These are phyloP conservation scores for Rissa tridactyla DNA, from an alignment of 2,113 vertebrate genomes.

Conservation along the genomic window DNA sequence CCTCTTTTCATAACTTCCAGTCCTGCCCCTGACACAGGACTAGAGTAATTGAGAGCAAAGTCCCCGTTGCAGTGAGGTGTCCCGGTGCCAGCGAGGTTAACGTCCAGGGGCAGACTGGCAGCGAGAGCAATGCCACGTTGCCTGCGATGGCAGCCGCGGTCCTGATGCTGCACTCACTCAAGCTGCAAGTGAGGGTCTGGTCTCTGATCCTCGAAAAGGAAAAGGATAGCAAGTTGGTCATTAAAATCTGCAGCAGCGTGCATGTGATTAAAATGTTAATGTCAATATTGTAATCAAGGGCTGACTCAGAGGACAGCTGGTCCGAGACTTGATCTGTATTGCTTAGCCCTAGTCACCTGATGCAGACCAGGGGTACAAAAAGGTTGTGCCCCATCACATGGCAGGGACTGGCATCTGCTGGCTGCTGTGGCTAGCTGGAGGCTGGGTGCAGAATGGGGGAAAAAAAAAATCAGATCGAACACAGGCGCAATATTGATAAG, in stretches of 20 bases:
- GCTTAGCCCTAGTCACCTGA: slow-evolving; percentile 36
- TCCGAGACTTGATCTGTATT: slow-evolving; percentile 43
- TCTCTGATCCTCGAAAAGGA: slow-evolving; percentile 26
- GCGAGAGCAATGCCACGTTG: neutral
- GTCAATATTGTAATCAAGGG: slow-evolving; percentile 63
- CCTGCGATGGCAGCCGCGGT: neutral
- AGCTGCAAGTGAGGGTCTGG: neutral
- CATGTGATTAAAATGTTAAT: slow-evolving; percentile 60
- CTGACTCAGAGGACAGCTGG: slow-evolving; percentile 62
- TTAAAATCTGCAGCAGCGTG: slow-evolving; percentile 18
- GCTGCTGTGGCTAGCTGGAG: neutral
- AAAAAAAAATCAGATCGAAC: neutral
- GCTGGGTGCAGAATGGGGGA: neutral
- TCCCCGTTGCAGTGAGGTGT: neutral
- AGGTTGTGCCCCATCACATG: slow-evolving; percentile 11
- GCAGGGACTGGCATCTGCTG: neutral
- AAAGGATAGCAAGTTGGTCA: neutral
- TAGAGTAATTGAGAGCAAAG: slow-evolving; percentile 39
- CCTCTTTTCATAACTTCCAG: neutral
- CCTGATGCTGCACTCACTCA: neutral
- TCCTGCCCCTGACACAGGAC: neutral
- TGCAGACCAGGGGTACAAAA: slow-evolving; percentile 6
- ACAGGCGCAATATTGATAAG: accelerated
- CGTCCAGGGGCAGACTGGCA: neutral
- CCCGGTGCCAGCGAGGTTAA: slow-evolving; percentile 24